Base-by-base conservation (phyloP, 2,797 vertebrate species). In the Myotis planiceps region DNA sequence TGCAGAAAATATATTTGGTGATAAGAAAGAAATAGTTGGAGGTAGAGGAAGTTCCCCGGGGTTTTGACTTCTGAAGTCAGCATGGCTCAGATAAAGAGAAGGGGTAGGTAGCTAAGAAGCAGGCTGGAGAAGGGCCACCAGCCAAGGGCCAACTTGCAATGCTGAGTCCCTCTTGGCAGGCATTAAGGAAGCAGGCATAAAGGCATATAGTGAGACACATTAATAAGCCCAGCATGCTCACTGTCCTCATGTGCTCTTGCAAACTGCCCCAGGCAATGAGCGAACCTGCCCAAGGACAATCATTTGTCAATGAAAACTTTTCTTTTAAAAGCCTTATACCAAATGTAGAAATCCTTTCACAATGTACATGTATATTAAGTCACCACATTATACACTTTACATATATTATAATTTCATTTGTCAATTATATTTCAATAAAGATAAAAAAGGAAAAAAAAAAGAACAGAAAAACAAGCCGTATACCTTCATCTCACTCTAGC, bases 251-350 rank as follows among this genome's bases (percentile, higher is more conserved):
- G n/a, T 21, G 39, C 63, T 81, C 12, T 42, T 14, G 71, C 29
- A 68, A 96, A 90, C 39, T 66, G 51, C 89, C 71, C 65, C 37
- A 89, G 65, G 89, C 78, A 84, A 47, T 15, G 12, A 93, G 75
- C 71, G 25, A 89, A 29, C 94, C 69, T 76, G 83, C 86, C 69
- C 92, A 96, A 82, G 82, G 92, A 95, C 53, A 49, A 15, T 60
- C 6, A 10, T 74, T 75, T 47, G 4, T 51, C 89, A 84, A 74
- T 80, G 65, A 80, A 86, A 65, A 9, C 5, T 72, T 87, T 93
- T 63, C 34, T 69, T 79, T 32, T 51, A 55, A 83, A 94, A 96
- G 88, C 8, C 58, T 4, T 14, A 37, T 3, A 49, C 53, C 3
- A 39, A 7, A 39, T 39, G 37, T 39, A 39, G 37, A 39, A 39